phyloP scores from a whole-genome alignment of 2,888 invertebrate genomes.

The Desoria tigrina region DNA sequence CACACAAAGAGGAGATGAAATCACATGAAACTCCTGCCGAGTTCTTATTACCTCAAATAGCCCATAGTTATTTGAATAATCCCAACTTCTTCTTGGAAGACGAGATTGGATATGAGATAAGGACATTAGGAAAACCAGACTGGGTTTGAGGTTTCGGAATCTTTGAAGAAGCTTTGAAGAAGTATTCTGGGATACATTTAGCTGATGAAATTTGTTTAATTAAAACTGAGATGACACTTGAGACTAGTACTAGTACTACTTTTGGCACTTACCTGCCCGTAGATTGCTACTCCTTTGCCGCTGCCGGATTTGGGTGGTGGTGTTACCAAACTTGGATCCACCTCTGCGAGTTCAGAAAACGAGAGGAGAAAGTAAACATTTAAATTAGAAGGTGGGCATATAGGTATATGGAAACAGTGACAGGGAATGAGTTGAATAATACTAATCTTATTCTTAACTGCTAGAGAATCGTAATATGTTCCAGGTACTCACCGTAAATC shows the following conservation, averaged over 20 bases:
- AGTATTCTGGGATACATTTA: background rate
- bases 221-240: constrained; percentile 9
- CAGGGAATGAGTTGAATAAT: too few relatives aligned
- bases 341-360: constrained; percentile 49
- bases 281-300: constrained; percentile 58
- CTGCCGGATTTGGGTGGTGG: constrained; percentile 59
- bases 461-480: too few relatives aligned
- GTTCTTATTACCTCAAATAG: background rate
- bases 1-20: background rate
- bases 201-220: constrained; percentile 13
- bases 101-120: too few relatives aligned
- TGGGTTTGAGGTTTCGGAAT: too few relatives aligned
- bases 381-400: too few relatives aligned
- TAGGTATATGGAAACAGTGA: too few relatives aligned
- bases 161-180: background rate
- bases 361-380: too few relatives aligned
- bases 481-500: constrained; percentile 63
- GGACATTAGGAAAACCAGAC: too few relatives aligned
- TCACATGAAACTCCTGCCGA: background rate
- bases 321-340: constrained; percentile 61
- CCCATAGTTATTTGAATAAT: background rate
- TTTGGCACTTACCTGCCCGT: constrained; percentile 59
- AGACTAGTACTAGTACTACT: background rate
- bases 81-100: background rate
- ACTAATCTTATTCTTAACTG: too few relatives aligned